phyloP scores from a whole-genome alignment of 2,797 vertebrate species.

The Scyliorhinus canicula region DNA sequence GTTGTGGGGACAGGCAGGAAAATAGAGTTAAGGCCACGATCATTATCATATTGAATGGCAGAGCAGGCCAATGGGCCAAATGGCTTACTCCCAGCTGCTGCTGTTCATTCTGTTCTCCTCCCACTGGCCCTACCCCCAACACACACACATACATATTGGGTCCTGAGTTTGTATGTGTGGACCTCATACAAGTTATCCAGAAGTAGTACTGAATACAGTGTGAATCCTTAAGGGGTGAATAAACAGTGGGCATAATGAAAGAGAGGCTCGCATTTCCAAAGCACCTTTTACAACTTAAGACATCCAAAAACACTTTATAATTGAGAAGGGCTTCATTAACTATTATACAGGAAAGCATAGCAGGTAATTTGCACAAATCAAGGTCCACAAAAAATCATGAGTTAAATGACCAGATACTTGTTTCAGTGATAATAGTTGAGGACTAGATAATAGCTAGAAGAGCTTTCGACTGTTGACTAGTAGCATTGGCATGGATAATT shows the following conservation, averaged over 20 bases:
- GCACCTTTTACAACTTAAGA: not conserved
- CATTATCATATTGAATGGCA: not conserved
- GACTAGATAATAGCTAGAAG: not conserved
- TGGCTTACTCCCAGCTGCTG: not conserved
- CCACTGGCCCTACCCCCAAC: too few species aligned
- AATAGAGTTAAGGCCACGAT: not conserved
- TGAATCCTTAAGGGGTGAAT: not conserved
- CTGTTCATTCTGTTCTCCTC: not conserved
- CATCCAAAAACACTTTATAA: not conserved
- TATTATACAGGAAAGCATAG: not conserved
- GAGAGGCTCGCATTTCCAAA: not conserved
- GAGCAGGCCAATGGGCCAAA: too few species aligned
- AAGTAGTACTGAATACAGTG: not conserved
- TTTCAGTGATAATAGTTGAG: not conserved
- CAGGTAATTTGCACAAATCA: too few species aligned
- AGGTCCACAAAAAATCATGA: not conserved
- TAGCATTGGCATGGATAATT: not conserved
- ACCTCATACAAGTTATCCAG: too few species aligned
- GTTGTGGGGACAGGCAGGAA: not conserved
- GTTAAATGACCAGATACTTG: not conserved
- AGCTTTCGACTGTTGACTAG: not conserved
- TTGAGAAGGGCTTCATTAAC: not conserved
- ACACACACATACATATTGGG: not conserved
- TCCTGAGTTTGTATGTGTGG: not conserved
- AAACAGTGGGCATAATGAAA: not conserved